A percentile compares a stretch with the other conserved stretches of the same genome.
Evolutionary conservation across 2,797 vertebrate species (phyloP).

Genomic region (Sebastes minor): DNA sequence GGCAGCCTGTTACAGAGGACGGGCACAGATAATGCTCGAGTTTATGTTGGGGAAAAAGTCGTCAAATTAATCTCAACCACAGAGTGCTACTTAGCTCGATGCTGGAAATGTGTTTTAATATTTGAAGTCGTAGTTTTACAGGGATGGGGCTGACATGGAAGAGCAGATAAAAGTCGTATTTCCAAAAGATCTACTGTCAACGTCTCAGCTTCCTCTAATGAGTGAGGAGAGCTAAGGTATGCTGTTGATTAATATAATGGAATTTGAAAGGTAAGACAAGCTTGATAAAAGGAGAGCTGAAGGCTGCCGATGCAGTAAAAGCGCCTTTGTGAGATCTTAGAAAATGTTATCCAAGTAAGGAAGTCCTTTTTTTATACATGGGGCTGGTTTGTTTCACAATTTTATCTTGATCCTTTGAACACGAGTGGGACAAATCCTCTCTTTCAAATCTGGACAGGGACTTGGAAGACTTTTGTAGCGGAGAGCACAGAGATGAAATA

Average conservation of each 20-base stretch:
- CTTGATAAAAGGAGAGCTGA: slow-evolving; percentile 65
- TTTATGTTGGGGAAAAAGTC: background rate
- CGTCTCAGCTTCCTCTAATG: slow-evolving; percentile 51
- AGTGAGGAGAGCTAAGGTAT: slow-evolving; percentile 56
- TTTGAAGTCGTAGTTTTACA: slow-evolving; percentile 30
- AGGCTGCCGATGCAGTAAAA: slow-evolving; percentile 49
- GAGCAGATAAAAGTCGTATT: slow-evolving; percentile 24
- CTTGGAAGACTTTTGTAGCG: slow-evolving; percentile 35
- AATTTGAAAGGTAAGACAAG: slow-evolving; percentile 73
- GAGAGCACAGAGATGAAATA: slow-evolving; percentile 52
- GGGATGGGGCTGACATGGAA: slow-evolving; percentile 16
- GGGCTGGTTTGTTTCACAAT: slow-evolving; percentile 53
- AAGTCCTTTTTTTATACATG: slow-evolving; percentile 44
- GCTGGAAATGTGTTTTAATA: slow-evolving; percentile 19
- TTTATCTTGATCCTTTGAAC: slow-evolving; percentile 65
- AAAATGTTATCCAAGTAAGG: slow-evolving; percentile 60
- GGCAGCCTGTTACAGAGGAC: slow-evolving; percentile 54
- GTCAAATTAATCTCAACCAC: slow-evolving; percentile 2
- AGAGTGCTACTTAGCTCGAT: slow-evolving; percentile 6
- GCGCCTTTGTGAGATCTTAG: slow-evolving; percentile 52
- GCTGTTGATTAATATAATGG: slow-evolving; percentile 73
- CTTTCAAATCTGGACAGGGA: slow-evolving; percentile 60
- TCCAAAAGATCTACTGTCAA: slow-evolving; percentile 35
- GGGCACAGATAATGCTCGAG: slow-evolving; percentile 29
- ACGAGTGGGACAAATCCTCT: slow-evolving; percentile 65